Conservation (phyloP, 2,797 vertebrate species). For the Cacajao melanocephalus region DNA sequence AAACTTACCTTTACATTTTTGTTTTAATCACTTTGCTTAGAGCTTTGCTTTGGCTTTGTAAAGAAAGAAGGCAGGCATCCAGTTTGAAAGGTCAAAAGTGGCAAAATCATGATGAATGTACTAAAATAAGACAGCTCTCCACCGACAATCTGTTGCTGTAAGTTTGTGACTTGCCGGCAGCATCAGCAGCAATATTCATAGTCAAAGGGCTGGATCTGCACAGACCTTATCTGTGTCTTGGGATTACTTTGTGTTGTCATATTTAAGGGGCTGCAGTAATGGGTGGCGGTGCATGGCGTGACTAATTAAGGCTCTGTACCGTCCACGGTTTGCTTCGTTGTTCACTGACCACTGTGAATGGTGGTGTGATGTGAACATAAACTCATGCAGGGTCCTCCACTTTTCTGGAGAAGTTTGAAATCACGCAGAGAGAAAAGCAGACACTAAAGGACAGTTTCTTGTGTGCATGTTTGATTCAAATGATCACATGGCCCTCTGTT, state of each 20-base stretch:
- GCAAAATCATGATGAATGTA: not conserved
- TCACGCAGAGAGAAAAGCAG: not conserved
- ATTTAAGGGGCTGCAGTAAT: not conserved
- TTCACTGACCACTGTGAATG: not conserved
- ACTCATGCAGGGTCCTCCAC: not conserved
- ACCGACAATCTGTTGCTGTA: not conserved
- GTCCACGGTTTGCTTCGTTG: fast-evolving
- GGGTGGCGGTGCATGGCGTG: not conserved
- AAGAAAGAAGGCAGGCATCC: not conserved
- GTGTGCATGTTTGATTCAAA: not conserved
- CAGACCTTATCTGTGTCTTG: not conserved
- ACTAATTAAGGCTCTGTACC: no score
- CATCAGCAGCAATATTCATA: not conserved
- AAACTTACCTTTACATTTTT: not conserved
- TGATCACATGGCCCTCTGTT: not conserved
- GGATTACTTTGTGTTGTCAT: not conserved
- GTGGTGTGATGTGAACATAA: not conserved
- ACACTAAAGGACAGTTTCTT: not conserved
- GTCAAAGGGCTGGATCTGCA: not conserved
- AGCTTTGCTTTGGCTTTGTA: not conserved
- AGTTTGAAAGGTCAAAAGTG: not conserved
- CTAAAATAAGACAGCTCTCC: not conserved
- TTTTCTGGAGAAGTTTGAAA: not conserved
- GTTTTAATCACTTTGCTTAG: not conserved
- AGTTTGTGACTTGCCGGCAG: not conserved